Evolutionary conservation across 1,140 invertebrate species (phyloP).

Genomic region (Drosophila kohkoa): DNA sequence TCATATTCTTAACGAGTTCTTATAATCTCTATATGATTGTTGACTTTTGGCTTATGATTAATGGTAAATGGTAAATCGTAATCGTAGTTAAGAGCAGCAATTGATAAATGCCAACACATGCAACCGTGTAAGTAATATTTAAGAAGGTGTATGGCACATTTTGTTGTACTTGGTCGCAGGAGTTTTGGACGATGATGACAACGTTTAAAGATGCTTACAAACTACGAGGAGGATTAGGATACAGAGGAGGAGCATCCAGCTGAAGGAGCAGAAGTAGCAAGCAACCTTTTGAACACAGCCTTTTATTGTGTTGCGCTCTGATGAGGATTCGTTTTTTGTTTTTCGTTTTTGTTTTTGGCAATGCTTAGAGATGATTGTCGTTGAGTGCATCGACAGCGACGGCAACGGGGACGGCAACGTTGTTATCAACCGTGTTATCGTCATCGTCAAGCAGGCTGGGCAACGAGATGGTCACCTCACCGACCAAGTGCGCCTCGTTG

Average conservation of each 20-base stretch:
- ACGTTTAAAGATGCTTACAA: constrained; percentile 5
- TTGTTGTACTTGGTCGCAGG: constrained; percentile 13
- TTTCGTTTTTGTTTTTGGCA: too few species aligned
- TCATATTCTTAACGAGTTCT: too few species aligned
- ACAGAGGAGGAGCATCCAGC: not conserved
- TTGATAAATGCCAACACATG: too few species aligned
- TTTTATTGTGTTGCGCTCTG: constrained; percentile 2
- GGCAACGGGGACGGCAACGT: too few species aligned
- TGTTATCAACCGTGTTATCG: too few species aligned
- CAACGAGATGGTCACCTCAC: constrained; percentile 77
- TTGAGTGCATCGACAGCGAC: not conserved
- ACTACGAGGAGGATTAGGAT: constrained; percentile 30
- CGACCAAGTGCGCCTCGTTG: constrained; percentile 62
- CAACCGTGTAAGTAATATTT: constrained; percentile 1
- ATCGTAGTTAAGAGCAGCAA: too few species aligned
- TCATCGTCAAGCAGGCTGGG: constrained; percentile 50
- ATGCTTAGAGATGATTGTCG: not conserved
- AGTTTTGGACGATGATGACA: not conserved
- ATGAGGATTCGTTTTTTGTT: too few species aligned
- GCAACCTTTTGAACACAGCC: constrained; percentile 36
- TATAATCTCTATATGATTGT: too few species aligned
- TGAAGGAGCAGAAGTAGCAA: not conserved
- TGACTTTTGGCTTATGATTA: too few species aligned
- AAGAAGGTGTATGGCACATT: constrained; percentile 22
- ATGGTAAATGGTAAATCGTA: too few species aligned